Base-by-base conservation (phyloP, 2,113 vertebrate genomes). In the Corvus moneduloides region DNA sequence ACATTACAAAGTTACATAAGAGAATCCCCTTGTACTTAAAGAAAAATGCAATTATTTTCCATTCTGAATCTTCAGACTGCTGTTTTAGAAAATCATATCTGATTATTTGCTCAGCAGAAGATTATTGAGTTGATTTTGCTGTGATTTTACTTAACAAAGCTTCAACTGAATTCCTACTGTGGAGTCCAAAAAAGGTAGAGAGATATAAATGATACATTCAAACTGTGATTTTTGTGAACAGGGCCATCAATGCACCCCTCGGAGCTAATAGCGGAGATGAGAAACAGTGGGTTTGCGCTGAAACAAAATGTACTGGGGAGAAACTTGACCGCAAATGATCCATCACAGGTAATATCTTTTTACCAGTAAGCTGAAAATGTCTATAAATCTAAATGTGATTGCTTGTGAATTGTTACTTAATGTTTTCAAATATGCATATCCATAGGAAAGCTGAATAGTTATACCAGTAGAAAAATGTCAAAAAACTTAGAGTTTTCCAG, bases 191-290 rank as follows among this genome's bases (percentile, higher is more conserved):
- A 98, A 98, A 98, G 98, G 98, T 98, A 98, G 98, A 97, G 98
- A 97, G 97, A 98, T 98, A 98, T 98, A 99, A 99, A 99, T 99
- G 98, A 98, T 98, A 98, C 98, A 98, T 98, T 99, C 98, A 99
- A 97, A 98, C 98, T 99, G 98, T 99, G 98, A 99, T 99, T 99
- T 99, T 98, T 98, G 98, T 98, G 99, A 99, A 98, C 99, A 99
- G 99, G 99, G 98, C 99, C 99, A 98, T 99, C 99, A 96, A 99
- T 99, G 99, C 99, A 99, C 99, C 99, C 99, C 98, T 99, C 99
- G 49, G 99, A 99, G 99, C 99, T 99, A 99, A 99, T 99, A 99
- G 99, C 99, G 97, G 99, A 99, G 99, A 99, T 99, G 99, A 99
- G 99, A 98, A 99, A 99, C 99, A 99, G 99, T 98, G 99, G 99